phyloP scores from a whole-genome alignment of 2,113 vertebrate species.

The Pithys albifrons region DNA sequence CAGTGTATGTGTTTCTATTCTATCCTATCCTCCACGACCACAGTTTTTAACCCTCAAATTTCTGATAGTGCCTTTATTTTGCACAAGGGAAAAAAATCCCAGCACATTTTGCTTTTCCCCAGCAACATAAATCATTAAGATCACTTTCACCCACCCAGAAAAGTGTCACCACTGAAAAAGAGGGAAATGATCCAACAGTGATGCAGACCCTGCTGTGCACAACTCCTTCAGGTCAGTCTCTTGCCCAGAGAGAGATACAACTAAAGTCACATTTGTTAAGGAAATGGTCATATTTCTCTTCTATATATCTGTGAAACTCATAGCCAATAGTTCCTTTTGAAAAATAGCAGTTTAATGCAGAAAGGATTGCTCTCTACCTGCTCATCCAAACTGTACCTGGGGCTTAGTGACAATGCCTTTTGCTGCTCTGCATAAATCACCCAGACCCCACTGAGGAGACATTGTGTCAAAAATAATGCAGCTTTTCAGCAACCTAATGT shows the following conservation, averaged over 20 bases:
- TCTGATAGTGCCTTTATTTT: neutral
- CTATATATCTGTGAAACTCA: neutral
- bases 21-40: neutral
- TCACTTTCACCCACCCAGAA: constrained; percentile 12
- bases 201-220: neutral
- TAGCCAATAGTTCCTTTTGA: neutral
- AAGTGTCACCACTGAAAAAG: constrained; percentile 17
- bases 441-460: neutral
- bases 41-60: neutral
- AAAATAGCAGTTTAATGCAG: neutral
- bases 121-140: constrained; percentile 42
- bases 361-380: neutral
- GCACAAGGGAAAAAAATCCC: neutral
- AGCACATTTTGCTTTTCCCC: neutral
- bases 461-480: neutral
- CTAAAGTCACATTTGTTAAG: constrained; percentile 4
- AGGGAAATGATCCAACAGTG: constrained; percentile 2
- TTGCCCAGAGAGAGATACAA: constrained; percentile 32
- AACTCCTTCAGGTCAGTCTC: constrained; percentile 2
- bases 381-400: neutral
- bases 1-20: neutral
- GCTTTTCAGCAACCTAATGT: neutral
- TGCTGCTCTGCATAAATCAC: neutral
- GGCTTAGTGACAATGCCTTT: neutral
- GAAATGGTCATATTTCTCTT: neutral